Conservation (phyloP, 2,888 invertebrate genomes). For the Cabera pusaria region DNA sequence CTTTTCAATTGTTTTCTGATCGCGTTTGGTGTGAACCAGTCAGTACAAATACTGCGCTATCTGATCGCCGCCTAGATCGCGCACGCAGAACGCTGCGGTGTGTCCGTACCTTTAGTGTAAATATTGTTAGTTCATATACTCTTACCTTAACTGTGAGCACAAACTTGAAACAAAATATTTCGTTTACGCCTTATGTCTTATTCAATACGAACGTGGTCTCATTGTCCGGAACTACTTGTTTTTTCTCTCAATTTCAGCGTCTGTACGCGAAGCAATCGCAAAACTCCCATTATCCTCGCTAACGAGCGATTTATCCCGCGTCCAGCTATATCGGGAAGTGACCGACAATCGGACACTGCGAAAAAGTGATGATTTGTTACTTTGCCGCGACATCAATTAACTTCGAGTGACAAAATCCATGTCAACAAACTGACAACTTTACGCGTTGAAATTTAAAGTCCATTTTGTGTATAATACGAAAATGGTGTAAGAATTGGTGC, state of each 20-base stretch:
- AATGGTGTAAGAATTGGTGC: slow-evolving; percentile 58
- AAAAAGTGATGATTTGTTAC: slow-evolving; percentile 80
- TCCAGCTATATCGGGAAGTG: slow-evolving; percentile 58
- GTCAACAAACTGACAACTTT: slow-evolving; percentile 27
- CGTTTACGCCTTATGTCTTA: too few relatives aligned
- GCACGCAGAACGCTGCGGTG: too few relatives aligned
- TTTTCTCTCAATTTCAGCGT: slow-evolving; percentile 29
- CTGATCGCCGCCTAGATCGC: too few relatives aligned
- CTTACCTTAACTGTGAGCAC: too few relatives aligned
- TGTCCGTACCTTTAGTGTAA: too few relatives aligned
- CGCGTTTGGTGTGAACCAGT: too few relatives aligned
- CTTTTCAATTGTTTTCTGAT: too few relatives aligned
- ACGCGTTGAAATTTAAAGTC: slow-evolving; percentile 34
- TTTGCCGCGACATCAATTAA: slow-evolving; percentile 61
- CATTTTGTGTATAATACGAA: slow-evolving; percentile 25
- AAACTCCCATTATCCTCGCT: slow-evolving; percentile 69
- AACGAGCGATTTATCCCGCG: slow-evolving; percentile 71
- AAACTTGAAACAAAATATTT: too few relatives aligned
- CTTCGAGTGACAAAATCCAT: slow-evolving; percentile 74
- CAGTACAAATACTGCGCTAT: too few relatives aligned
- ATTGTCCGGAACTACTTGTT: too few relatives aligned
- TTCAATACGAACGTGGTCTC: too few relatives aligned
- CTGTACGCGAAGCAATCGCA: slow-evolving; percentile 53
- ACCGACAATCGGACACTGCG: slow-evolving; percentile 45
- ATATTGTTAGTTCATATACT: too few relatives aligned